Evolutionary conservation across 2,797 vertebrate species (phyloP), one percentile per base, ranked within the genome.

Genomic region (Podarcis siculus): DNA sequence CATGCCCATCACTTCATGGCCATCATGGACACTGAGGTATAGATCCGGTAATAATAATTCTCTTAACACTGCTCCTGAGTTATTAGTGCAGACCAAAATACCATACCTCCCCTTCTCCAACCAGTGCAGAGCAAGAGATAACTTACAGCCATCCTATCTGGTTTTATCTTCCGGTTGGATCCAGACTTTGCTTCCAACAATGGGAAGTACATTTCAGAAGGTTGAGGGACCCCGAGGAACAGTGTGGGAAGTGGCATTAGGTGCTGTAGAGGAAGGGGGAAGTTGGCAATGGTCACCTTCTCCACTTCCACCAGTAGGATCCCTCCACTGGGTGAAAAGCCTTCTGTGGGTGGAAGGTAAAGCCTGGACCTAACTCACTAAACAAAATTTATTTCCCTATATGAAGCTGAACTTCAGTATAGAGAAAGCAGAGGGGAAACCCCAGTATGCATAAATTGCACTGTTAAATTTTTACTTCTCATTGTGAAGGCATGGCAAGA

Each of bases 1-100:
- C 10, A 55, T 1, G 49, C 13, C 49, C 49, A 55, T 55, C 13
- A 55, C 49, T 55, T 13, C 13, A 55, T 3, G 3, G 49, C 49
- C 49, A 55, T 55, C 49, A 55, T 55, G 13, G 13, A 55, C 49
- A 55, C 49, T 4, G 13, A 55, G 13, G 49, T 55, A 13, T 3
- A 55, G 49, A 13, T 55, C 49, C 13, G 3, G 13, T 55, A 55
- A 55, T 49, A 49, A 49, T 15, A 55, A 37, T 85, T 87, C 81
- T 64, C 84, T 86, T 86, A 39, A 73, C 0, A 69, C 64, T 90
- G 75, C 32, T 83, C 78, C 78, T 30, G 89, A 83, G 45, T 30
- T 15, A 85, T 15, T 35, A 69, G 39, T 32, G 23, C 39, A 86
- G 19, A n/a, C 55, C 82, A 73, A 42, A 32, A 91, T 77, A 83